Evolutionary conservation across 2,113 vertebrate species (phyloP).

Genomic region (Xiphias gladius): DNA sequence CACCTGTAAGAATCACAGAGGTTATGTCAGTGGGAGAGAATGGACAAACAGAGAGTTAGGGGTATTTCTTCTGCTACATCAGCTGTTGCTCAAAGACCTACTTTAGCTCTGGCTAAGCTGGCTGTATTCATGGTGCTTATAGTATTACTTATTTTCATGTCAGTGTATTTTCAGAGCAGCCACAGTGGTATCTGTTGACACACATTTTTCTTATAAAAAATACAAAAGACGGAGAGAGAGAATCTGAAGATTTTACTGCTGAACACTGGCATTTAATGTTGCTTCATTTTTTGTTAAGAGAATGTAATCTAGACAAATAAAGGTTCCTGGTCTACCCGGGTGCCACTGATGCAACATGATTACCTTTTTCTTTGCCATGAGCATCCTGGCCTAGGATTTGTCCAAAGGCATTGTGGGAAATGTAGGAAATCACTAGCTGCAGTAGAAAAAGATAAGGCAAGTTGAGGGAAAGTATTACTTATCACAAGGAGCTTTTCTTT

Average conservation of each 20-base stretch:
- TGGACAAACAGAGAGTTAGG: conserved; percentile 29
- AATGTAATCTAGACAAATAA: not conserved
- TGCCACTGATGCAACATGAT: not conserved
- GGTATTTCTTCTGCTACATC: conserved; percentile 29
- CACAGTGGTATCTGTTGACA: not conserved
- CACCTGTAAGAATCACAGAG: conserved; percentile 66
- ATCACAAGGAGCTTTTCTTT: not conserved
- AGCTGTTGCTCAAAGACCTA: conserved; percentile 24
- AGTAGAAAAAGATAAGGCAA: conserved; percentile 38
- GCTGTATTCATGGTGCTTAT: not conserved
- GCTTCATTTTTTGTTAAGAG: not conserved
- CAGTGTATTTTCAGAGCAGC: conserved; percentile 1
- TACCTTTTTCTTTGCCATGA: not conserved
- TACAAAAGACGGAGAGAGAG: not conserved
- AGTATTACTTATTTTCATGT: not conserved
- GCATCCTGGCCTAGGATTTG: not conserved
- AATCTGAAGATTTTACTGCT: not conserved
- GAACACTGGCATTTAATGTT: not conserved
- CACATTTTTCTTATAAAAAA: not conserved
- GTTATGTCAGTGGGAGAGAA: conserved; percentile 60
- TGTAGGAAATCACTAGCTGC: conserved; percentile 4
- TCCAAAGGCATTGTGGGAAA: conserved; percentile 25
- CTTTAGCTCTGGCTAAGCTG: not conserved
- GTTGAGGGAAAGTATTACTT: not conserved
- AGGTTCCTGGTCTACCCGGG: not conserved